Conservation (phyloP, 2,888 invertebrate species). For the Bruchidius siliquastri region DNA sequence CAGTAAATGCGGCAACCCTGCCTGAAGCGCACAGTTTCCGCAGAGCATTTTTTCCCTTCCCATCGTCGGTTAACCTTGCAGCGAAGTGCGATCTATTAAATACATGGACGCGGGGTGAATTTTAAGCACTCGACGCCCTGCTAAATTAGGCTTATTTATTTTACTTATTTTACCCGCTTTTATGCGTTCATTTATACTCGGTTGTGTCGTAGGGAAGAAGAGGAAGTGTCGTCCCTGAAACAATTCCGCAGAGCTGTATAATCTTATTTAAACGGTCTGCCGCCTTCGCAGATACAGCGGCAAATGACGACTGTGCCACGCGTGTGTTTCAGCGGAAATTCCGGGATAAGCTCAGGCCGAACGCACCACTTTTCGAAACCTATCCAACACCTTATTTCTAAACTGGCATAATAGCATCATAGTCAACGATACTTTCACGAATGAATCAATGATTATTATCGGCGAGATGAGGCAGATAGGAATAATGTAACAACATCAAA, state of each 20-base stretch:
- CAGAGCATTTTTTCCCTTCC: background rate
- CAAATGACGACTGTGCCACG: background rate
- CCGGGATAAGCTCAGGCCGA: background rate
- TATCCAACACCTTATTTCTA: too few species aligned
- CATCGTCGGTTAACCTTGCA: background rate
- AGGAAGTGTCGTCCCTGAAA: background rate
- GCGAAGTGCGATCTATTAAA: background rate
- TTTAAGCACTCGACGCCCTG: background rate
- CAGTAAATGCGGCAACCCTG: too few species aligned
- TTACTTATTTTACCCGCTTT: background rate
- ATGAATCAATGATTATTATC: too few species aligned
- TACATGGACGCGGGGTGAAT: background rate
- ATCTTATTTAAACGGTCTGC: background rate
- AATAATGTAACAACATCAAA: too few species aligned
- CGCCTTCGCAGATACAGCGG: background rate
- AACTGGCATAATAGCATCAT: too few species aligned
- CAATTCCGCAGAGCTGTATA: background rate
- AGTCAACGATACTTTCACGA: too few species aligned
- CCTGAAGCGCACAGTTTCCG: background rate
- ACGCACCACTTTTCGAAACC: too few species aligned
- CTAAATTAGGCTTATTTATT: background rate
- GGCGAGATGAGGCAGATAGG: too few species aligned
- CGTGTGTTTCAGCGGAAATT: background rate
- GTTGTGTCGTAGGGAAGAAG: background rate
- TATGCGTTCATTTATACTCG: background rate